Base-by-base conservation (phyloP, 2,797 vertebrate species). In the Pempheris klunzingeri region DNA sequence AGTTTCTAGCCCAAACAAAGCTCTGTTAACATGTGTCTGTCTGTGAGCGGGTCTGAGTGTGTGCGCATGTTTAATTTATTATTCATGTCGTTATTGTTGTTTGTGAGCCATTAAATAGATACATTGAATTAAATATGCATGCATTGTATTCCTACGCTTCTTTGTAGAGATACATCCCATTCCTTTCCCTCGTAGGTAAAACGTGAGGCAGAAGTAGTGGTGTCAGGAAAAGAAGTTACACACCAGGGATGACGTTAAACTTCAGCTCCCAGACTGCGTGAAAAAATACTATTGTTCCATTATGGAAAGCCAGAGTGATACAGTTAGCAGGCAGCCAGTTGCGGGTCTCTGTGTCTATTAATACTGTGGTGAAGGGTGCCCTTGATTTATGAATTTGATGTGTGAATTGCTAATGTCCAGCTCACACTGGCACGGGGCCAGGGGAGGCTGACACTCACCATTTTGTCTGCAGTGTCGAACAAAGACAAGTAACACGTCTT, bases 321-420 rank as follows among this genome's bases (percentile, higher is more conserved):
- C 67, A 80, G 74, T 81, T 58, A 73, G 65, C 83, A 82, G 84
- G 79, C 78, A 82, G 78, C 65, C 79, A 62, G 75, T 85, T 86
- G 57, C 77, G 59, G 77, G 66, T 66, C 64, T 76, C 78, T 64
- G 17, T 79, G 81, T 79, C 82, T 81, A 82, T 85, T 90, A 84
- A 81, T 67, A 64, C 74, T 22, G 77, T 85, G 81, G 79, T 78
- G 82, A 86, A 88, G 77, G 55, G 66, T 81, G 86, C 79, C 85
- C 81, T 88, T 92, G 88, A 91, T 90, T 92, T 88, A 90, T 88
- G 87, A 90, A 85, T 86, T 79, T 87, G 87, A 92, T 85, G 81
- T 88, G 81, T 85, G 85, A 87, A 89, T 82, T 32, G 83, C 83
- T 86, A 87, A 84, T 81, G 84, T 91, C 80, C 88, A 57, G 74